Base-by-base conservation (phyloP, 30 jellyfish, hydroid and myxozoan species). In the Aurelia coerulea region DNA sequence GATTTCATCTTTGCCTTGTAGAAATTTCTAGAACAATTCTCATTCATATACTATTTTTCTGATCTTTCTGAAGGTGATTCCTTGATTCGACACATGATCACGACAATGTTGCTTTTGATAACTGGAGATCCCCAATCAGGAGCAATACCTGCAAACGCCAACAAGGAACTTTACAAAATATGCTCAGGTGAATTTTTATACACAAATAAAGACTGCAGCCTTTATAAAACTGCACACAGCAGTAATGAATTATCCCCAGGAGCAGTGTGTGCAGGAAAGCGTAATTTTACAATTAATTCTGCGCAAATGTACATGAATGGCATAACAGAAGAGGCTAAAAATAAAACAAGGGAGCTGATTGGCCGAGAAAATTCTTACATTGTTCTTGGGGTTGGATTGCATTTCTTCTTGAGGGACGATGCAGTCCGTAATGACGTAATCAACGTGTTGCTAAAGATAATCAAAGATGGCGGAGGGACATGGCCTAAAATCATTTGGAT, bases 401-500 rank as follows among this genome's bases (percentile, higher is more conserved):
- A 94, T 73, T 94, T 89, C 81, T 88, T 77, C 84, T 72, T 94
- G 63, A 72, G 80, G n/a, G 75, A 72, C n/a, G 78, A 74, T 6
- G 33, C 23, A 37, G 86, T 79, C 49, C 84, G 73, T 31, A 14
- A 18, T 17, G 81, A 46, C 50, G 84, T 81, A 74, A 42, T 94
- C 34, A 65, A 72, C 69, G 73, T 19, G 42, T 37, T 94, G 46
- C 79, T 81, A 62, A 72, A 80, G 39, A 58, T 94, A 35, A 64
- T 94, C 18, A 23, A 76, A 33, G 37, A 80, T 8, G 80, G 86
- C 9, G 93, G 92, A 10, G 63, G 73, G 23, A 97, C 92, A 19
- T 94, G 98, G 98, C 98, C 98, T 1, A 69, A 73, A 32, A 69
- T 94, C 1, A 50, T 94, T 19, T 94, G 98, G 98, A 65, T 94